Percentiles rank a stretch among this genome's conserved stretches.
phyloP scores from a whole-genome alignment of 2,113 vertebrate genomes.

The pig (Sus scrofa) region T2T-Sscrofa CM000824.6:123455001-123455500 shows the following conservation, averaged over 20 bases:
- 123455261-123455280: background rate
- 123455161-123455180: background rate
- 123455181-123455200: background rate
- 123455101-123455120: background rate
- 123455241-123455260: background rate
- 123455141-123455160: background rate
- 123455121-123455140: background rate
- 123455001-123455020: background rate
- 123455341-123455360: background rate
- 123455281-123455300: background rate
- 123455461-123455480: background rate
- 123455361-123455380: background rate
- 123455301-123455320: background rate
- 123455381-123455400: background rate
- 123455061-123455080: background rate
- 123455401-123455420: background rate
- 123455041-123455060: background rate
- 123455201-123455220: background rate
- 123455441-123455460: background rate
- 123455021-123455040: background rate
- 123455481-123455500: background rate
- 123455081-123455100: background rate
- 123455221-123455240: background rate
- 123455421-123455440: background rate
- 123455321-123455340: no score